A percentile compares a stretch with the other conserved stretches of the same genome.
phyloP scores from a whole-genome alignment of 2,797 vertebrate species.

The Cichlasoma orientale region DNA sequence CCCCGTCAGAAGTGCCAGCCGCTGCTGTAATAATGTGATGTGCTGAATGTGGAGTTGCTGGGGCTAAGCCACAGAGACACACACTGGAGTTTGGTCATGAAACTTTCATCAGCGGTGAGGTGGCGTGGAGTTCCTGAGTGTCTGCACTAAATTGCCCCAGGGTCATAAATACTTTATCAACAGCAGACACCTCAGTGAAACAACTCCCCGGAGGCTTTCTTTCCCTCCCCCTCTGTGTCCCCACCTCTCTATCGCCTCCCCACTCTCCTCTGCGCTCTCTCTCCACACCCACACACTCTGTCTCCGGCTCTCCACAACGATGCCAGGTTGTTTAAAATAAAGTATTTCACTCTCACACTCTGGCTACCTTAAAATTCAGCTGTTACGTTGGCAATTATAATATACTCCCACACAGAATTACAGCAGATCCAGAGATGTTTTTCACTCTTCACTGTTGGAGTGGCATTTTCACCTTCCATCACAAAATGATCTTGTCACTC shows the following conservation, averaged over 20 bases:
- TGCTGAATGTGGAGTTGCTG: constrained; percentile 31
- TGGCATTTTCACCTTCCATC: background rate
- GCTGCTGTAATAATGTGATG: constrained; percentile 17
- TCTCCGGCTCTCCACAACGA: background rate
- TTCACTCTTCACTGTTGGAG: background rate
- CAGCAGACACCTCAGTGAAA: constrained; percentile 70
- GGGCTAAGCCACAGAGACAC: constrained; percentile 9
- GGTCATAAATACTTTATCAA: constrained; percentile 77
- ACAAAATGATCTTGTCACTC: background rate
- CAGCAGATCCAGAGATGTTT: background rate
- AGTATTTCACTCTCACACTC: constrained; percentile 11
- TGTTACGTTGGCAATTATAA: background rate
- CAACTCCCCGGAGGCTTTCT: constrained; percentile 44
- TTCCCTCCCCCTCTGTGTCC: constrained; percentile 6
- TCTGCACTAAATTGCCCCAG: constrained; percentile 62
- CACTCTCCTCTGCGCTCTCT: background rate
- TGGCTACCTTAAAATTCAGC: constrained; percentile 1
- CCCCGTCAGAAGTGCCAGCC: background rate
- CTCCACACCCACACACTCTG: background rate
- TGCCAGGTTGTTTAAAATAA: constrained; percentile 6
- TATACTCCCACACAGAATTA: background rate
- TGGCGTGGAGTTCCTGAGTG: constrained; percentile 55
- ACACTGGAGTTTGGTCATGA: constrained; percentile 57
- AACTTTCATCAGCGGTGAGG: constrained; percentile 63
- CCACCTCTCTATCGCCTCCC: background rate